Base-by-base conservation (phyloP, 2,113 vertebrate genomes). In the Lichenostomus cassidix region DNA sequence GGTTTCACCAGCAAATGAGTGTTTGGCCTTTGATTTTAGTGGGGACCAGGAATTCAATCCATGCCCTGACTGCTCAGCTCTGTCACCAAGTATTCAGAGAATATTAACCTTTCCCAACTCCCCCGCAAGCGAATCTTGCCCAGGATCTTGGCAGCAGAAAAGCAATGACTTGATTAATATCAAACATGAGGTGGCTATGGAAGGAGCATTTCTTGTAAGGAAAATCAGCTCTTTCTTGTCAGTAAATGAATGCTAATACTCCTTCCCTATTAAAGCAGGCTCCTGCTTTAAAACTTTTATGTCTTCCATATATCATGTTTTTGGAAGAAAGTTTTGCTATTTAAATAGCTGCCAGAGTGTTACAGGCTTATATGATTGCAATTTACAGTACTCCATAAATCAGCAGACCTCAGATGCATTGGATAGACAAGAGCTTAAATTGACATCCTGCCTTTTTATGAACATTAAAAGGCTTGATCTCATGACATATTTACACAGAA, bases 321-420 rank as follows among this genome's bases (percentile, higher is more conserved):
- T 92, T 95, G 94, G 87, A 96, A 94, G 86, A 96, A 97, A 96
- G 83, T 96, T 97, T 97, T 97, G 94, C 94, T 97, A 94, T 95
- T 96, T 96, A 98, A 97, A 94, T 94, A 96, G 87, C 93, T 97
- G 95, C 92, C 97, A 96, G 91, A 87, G 89, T 92, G 83, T 97
- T 97, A 96, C 62, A 94, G 89, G 77, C 90, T 95, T 93, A 86
- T 41, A 81, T 88, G 93, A 96, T 83, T 92, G 87, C 90, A 97
- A 97, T 97, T 98, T 97, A 96, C 78, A 92, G 79, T 85, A 96
- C 96, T 96, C 92, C 95, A 97, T 97, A 97, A 97, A 98, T 98
- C 97, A 97, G 70, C 27, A 96, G 87, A 93, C 55, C 93, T 95
- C 94, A 95, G 94, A 96, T 22, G 55, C 55, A 58, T 95, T 74